Conservation (phyloP, 2,113 vertebrate species). For the Cynocephalus volans region DNA sequence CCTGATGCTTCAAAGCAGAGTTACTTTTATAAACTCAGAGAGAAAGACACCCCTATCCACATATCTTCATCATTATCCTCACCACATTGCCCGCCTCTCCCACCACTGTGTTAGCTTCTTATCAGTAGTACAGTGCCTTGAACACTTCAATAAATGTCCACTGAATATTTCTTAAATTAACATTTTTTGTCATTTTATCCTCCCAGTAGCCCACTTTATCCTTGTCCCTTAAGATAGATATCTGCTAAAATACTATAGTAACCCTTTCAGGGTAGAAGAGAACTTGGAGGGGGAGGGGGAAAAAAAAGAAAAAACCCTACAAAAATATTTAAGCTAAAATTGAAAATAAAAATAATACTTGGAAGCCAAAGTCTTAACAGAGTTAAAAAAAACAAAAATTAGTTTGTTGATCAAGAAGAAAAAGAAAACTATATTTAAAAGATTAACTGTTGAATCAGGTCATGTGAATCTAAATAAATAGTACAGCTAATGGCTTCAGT, state of each 20-base stretch:
- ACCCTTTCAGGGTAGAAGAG: neutral
- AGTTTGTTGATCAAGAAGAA: neutral
- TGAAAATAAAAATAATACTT: constrained; percentile 59
- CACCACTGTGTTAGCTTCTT: neutral
- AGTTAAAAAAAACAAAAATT: neutral
- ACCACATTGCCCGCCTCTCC: neutral
- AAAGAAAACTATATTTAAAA: constrained; percentile 17
- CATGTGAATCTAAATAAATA: constrained; percentile 10
- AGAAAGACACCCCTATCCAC: neutral
- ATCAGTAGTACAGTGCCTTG: neutral
- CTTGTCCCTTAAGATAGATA: constrained; percentile 14
- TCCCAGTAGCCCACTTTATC: neutral
- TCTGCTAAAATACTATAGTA: constrained; percentile 64
- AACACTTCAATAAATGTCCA: neutral
- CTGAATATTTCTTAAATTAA: constrained; percentile 43
- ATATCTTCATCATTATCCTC: constrained; percentile 13
- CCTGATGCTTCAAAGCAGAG: neutral
- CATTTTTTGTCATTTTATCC: neutral
- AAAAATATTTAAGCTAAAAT: constrained; percentile 12
- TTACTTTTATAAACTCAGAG: neutral
- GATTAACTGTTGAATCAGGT: neutral
- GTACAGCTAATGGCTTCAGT: neutral
- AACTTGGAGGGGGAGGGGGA: neutral
- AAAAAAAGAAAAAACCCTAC: neutral
- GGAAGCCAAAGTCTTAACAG: neutral